Conservation (phyloP, 2,888 invertebrate genomes). For the Atethmia centrago region DNA sequence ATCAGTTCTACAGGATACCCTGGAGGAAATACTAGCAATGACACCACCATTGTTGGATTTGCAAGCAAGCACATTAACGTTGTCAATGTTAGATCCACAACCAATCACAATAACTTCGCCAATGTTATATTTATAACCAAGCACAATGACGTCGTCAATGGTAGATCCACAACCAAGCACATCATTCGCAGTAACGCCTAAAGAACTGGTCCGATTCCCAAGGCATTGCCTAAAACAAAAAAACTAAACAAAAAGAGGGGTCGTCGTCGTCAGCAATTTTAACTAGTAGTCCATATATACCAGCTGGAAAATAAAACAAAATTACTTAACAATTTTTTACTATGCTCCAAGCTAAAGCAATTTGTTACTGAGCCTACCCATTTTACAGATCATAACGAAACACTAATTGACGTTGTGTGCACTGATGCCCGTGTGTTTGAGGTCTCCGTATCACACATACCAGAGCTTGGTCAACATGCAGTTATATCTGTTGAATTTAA, state of each 20-base stretch:
- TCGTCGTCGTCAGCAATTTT: slow-evolving; percentile 38
- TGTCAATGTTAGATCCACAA: slow-evolving; percentile 11
- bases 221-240: too few species aligned
- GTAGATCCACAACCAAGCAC: slow-evolving; percentile 23
- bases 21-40: slow-evolving; percentile 19
- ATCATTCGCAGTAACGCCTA: slow-evolving; percentile 37
- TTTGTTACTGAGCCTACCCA: too few species aligned
- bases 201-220: slow-evolving; percentile 38
- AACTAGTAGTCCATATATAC: slow-evolving; percentile 40
- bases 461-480: too few species aligned
- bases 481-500: too few species aligned
- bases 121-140: slow-evolving; percentile 22
- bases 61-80: not conserved
- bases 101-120: slow-evolving; percentile 7
- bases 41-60: slow-evolving; percentile 13
- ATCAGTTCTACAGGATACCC: slow-evolving; percentile 28
- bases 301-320: too few species aligned
- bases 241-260: slow-evolving; percentile 34
- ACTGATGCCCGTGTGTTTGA: too few species aligned
- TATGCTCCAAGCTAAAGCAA: too few species aligned
- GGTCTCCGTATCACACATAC: too few species aligned
- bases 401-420: too few species aligned
- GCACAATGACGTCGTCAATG: slow-evolving; percentile 17
- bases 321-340: too few species aligned
- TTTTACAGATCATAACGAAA: too few species aligned